These are phyloP conservation scores for Anastrepha obliqua DNA, from an alignment of 1,140 invertebrate genomes.

Conservation along the genomic window DNA sequence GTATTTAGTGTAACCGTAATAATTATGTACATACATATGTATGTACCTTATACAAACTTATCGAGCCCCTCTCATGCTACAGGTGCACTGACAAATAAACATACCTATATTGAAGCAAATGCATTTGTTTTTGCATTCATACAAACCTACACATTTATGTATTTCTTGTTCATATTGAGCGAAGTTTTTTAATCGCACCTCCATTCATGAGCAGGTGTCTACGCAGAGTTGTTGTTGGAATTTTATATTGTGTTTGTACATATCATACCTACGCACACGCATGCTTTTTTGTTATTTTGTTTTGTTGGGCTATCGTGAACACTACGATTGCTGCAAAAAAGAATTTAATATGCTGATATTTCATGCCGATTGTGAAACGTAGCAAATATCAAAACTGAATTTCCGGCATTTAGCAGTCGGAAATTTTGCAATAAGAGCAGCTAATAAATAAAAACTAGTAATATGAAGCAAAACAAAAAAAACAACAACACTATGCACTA, in stretches of 20 bases:
- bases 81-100: too few species aligned
- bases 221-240: background rate
- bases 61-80: too few species aligned
- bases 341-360: background rate
- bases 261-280: background rate
- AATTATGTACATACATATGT: too few species aligned
- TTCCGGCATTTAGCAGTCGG: background rate
- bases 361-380: background rate
- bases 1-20: too few species aligned
- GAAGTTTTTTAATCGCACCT: background rate
- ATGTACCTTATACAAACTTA: too few species aligned
- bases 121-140: background rate
- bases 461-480: background rate
- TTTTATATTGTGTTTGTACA: background rate
- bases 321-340: background rate
- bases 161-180: background rate
- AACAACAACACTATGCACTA: too few species aligned
- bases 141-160: background rate
- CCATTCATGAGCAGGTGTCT: slow-evolving; percentile 24
- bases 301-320: background rate
- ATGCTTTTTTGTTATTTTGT: background rate
- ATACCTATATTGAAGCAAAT: background rate
- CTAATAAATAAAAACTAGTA: background rate
- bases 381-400: background rate
- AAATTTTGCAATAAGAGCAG: background rate